Base-by-base conservation (phyloP, 2,888 invertebrate species). In the Plusia festucae region DNA sequence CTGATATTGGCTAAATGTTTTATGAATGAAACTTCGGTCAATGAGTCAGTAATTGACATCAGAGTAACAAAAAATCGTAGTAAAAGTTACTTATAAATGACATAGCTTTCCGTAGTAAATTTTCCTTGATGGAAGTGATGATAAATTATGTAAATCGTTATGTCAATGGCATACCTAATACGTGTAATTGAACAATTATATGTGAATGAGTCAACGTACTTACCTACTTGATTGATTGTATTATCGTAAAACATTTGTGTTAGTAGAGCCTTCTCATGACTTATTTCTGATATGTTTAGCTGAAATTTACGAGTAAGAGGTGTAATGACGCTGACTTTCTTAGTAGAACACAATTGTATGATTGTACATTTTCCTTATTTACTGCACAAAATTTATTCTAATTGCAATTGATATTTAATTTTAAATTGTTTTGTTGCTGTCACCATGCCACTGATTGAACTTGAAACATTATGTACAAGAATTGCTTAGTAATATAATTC, bases 311-410 rank as follows among this genome's bases (percentile, higher is more conserved):
- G 16, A 16, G 20, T 51, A 44, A 59, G 56, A 55, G 57, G 30
- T 58, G 8, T 24, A 64, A 44, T 76, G 27, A 53, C 52, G n/a
- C 5, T 53, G 16, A 34, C 20, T 62, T 68, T 76, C 72, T 68
- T 2, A 65, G 67, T 2, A 65, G 67, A 76, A 71, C n/a, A 7
- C 34, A 40, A 20, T 30, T 30, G 55, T 63, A 64, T 40, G 40
- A 40, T 6, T n/a, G 40, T 15, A 40, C 1, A 40, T 40, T 40
- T 40, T 40, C 40, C 40, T 40, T 15, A 34, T 15, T 30, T 30
- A 34, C 5, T 9, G 15, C 4, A 34, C 34, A 15, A 34, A 34
- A 15, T 34, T 34, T 2, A 3, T 15, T 15, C 13, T 15, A 34
- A 34, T 15, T 34, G 34, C 34, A 34, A 15, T 15, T 15, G 15